phyloP scores from a whole-genome alignment of 2,888 invertebrate genomes.

The Drosophila atripex region DNA sequence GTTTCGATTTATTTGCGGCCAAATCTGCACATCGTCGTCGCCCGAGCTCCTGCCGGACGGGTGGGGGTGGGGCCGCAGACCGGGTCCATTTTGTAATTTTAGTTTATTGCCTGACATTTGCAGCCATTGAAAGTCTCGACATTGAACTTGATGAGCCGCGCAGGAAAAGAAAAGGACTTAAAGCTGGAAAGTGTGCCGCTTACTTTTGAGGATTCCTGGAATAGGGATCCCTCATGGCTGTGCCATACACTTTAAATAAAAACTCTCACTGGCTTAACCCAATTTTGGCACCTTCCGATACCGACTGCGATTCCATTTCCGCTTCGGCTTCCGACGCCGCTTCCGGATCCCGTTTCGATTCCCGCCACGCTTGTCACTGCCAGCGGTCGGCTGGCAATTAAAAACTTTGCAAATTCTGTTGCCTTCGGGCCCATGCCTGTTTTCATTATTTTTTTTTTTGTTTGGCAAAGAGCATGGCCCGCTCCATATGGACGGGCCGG shows the following conservation, averaged over 20 bases:
- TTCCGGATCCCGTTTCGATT: neutral
- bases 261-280: neutral
- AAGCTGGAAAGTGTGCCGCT: constrained; percentile 42
- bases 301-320: constrained; percentile 1
- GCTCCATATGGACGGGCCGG: neutral
- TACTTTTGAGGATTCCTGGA: too few relatives aligned
- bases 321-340: constrained; percentile 7
- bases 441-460: constrained; percentile 13
- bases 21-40: constrained; percentile 51
- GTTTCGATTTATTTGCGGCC: constrained; percentile 66
- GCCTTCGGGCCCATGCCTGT: constrained; percentile 28
- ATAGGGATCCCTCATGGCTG: too few relatives aligned
- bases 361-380: constrained; percentile 63
- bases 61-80: constrained; percentile 1
- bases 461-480: neutral
- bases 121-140: constrained; percentile 39
- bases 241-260: too few relatives aligned
- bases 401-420: constrained; percentile 68
- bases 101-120: constrained; percentile 53
- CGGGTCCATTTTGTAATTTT: constrained; percentile 54
- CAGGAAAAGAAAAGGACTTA: constrained; percentile 2
- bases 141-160: constrained; percentile 45
- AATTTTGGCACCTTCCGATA: constrained; percentile 1
- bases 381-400: constrained; percentile 77
- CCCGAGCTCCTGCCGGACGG: constrained; percentile 8